phyloP scores from a whole-genome alignment of 2,888 invertebrate species.

The Drosophila birchii region DNA sequence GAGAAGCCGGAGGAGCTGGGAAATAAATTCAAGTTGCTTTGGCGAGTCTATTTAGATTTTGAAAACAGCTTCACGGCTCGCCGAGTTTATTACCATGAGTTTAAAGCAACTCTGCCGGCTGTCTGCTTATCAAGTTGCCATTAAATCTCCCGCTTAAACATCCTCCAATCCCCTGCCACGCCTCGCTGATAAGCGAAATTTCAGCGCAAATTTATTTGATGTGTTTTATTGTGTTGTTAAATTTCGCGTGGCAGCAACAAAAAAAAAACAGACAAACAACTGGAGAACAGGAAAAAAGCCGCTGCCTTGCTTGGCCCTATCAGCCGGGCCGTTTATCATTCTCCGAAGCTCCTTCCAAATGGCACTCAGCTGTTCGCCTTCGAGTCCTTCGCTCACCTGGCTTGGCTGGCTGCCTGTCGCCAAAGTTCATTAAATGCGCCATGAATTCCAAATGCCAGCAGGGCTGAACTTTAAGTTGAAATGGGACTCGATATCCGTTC shows the following conservation, averaged over 20 bases:
- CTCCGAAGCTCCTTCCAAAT: conserved; percentile 37
- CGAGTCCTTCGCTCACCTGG: conserved; percentile 23
- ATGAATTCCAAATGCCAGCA: conserved; percentile 39
- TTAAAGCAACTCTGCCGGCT: conserved; percentile 60
- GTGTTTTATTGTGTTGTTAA: conserved; percentile 77
- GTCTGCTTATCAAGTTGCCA: conserved; percentile 74
- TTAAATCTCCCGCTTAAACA: conserved; percentile 65
- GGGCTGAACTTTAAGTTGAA: conserved; percentile 42
- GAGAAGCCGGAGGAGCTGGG: conserved; percentile 15
- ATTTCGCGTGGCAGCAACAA: conserved; percentile 68
- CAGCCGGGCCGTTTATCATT: conserved; percentile 72
- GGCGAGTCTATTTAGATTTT: conserved; percentile 74
- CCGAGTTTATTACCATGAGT: conserved; percentile 74
- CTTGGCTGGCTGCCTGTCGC: conserved; percentile 42
- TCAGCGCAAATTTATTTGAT: conserved; percentile 77
- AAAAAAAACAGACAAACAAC: conserved; percentile 10
- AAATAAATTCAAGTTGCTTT: conserved; percentile 68
- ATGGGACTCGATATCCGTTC: conserved; percentile 27
- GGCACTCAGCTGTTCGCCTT: conserved; percentile 32
- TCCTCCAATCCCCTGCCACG: conserved; percentile 48
- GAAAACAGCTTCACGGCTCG: conserved; percentile 70
- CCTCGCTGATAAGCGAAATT: conserved; percentile 73
- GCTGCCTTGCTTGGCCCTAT: conserved; percentile 62
- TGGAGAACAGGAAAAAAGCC: conserved; percentile 8
- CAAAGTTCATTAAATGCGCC: conserved; percentile 66